Evolutionary conservation across 2,797 vertebrate genomes (phyloP), one percentile per base, ranked within the genome.

Genomic region (Anas bahamensis): DNA sequence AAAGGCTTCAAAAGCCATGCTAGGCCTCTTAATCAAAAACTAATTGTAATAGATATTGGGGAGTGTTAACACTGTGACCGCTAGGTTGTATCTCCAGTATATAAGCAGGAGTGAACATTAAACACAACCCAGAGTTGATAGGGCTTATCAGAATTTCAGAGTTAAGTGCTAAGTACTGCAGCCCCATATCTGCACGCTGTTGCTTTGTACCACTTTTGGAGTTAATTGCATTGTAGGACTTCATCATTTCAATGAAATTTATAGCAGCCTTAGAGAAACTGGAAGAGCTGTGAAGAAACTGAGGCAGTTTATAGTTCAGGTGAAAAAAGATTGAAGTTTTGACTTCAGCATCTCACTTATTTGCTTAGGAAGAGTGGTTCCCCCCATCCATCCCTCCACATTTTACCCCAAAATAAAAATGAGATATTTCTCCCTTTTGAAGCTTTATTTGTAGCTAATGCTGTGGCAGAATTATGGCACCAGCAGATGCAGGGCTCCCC

Each of bases 31-130:
- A 99, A 99, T 99, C 99, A 99, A 99, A 99, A 99, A 99, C 99
- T 99, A 99, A 99, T 99, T 99, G 99, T 99, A 98, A 99, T 98
- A 99, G 99, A 99, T 99, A 99, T 98, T 98, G 98, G 98, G 99
- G 98, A 99, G 99, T 99, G 98, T 99, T 98, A 99, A 99, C 99
- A 98, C 98, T 89, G 98, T 98, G 99, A 99, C 98, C 98, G 98
- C 98, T 98, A 94, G 98, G 98, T 98, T 98, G 98, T 99, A 98
- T 98, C 98, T 98, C 98, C 97, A 95, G 98, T 98, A 98, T 97
- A 98, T 97, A 98, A 98, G 98, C 98, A 97, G 97, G 98, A 98
- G 98, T 96, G 98, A 98, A 98, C 98, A 98, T 98, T 98, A 98
- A 99, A 99, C 98, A 99, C 98, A 98, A 99, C 98, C 98, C 98